Conservation (phyloP, 2,888 invertebrate genomes). For the Drosophila nr. medialis region DNA sequence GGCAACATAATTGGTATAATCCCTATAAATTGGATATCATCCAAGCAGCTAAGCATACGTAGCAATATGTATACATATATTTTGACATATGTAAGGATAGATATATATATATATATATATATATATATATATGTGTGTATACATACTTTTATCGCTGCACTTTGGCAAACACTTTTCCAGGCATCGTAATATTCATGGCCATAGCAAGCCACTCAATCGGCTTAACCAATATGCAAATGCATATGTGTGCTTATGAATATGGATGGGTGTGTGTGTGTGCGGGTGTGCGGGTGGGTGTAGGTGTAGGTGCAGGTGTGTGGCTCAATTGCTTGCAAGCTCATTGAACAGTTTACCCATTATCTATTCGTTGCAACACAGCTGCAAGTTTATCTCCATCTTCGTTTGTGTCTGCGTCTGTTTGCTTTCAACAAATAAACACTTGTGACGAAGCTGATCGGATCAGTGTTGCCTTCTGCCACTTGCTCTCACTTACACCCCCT, state of each 20-base stretch:
- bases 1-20: slow-evolving; percentile 9
- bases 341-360: slow-evolving; percentile 70
- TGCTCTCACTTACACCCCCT: not conserved
- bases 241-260: slow-evolving; percentile 9
- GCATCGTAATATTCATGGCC: slow-evolving; percentile 45
- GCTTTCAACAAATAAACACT: slow-evolving; percentile 74
- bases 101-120: slow-evolving; percentile 15
- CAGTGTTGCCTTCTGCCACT: slow-evolving; percentile 33
- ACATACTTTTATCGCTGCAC: slow-evolving; percentile 29
- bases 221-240: slow-evolving; percentile 72
- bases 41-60: not conserved
- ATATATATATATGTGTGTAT: not conserved
- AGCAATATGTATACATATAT: not conserved
- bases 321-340: slow-evolving; percentile 69
- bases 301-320: slow-evolving; percentile 9
- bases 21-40: slow-evolving; percentile 2
- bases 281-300: slow-evolving; percentile 7
- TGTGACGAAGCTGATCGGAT: slow-evolving; percentile 69
- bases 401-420: slow-evolving; percentile 40
- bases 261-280: not conserved
- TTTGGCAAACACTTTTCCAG: slow-evolving; percentile 26
- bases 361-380: slow-evolving; percentile 33
- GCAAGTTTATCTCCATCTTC: slow-evolving; percentile 39
- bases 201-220: slow-evolving; percentile 37
- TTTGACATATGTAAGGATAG: slow-evolving; percentile 1